Evolutionary conservation across 1,140 invertebrate genomes (phyloP), one percentile per base, ranked within the genome.

Genomic region (Venturia canescens): DNA sequence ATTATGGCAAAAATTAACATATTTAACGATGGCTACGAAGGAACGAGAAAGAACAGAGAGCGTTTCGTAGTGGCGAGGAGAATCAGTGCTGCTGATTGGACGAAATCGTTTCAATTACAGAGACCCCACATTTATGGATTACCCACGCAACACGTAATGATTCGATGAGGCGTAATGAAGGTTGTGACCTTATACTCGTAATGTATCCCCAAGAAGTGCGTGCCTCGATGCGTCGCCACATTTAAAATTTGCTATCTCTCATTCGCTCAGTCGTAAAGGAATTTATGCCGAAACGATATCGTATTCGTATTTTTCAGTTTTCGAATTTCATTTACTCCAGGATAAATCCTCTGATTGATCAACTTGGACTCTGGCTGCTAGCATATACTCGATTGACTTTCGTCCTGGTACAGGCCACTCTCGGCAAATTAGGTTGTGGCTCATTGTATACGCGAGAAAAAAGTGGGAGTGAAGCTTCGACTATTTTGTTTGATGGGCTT

Each of bases 61-160:
- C 34, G 75, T 50, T 78, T 29, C 31, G 26, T 23, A 69, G 63
- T 81, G 78, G 63, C 72, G 27, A 63, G 75, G 72, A 60, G 71
- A 81, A 81, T 81, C 76, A 81, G 75, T 78, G 80, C 63, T 21
- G 48, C 71, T 80, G 79, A 83, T 83, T 80, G 82, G 79, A 26
- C 72, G 75, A 83, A 83, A 83, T 83, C 79, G 79, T 83, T 83
- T 83, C 82, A 83, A 83, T 83, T 83, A 83, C 79, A 63, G 7
- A 44, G 38, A 38, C 60, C 53, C 29, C 57, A 21, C 53, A 23
- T 23, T 69, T 9, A 29, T 31, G 27, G 67, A 83, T 80, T 83
- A 80, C 78, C 67, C 74, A 83, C 82, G 82, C 82, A 80, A 78
- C 57, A 70, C 78, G 53, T 83, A 83, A 83, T 80, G 21, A 71